These are phyloP conservation scores for Arizona elegans DNA, from an alignment of 2,113 vertebrate species.

Conservation along the genomic window DNA sequence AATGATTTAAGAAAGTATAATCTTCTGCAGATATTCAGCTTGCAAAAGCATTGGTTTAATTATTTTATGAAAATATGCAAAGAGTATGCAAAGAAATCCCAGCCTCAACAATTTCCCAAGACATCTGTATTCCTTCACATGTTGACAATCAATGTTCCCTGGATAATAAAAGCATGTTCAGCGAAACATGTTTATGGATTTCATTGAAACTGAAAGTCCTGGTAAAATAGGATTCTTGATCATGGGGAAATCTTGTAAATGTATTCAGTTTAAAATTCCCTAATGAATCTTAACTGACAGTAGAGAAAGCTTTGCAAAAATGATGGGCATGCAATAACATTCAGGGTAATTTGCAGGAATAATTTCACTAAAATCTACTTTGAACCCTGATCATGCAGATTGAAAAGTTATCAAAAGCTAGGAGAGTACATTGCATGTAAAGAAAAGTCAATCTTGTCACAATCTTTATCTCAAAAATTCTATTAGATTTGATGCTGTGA, in stretches of 20 bases:
- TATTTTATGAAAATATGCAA: not conserved
- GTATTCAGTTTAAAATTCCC: not conserved
- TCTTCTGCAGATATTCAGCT: not conserved
- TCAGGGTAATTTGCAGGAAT: not conserved
- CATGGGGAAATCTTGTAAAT: not conserved
- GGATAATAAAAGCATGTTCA: not conserved
- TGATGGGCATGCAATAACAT: not conserved
- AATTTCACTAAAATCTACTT: not conserved
- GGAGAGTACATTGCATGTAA: not conserved
- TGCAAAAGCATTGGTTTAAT: not conserved
- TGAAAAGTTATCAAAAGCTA: not conserved
- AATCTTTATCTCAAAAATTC: not conserved
- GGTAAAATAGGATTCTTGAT: not conserved
- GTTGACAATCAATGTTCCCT: not conserved
- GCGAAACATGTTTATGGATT: not conserved
- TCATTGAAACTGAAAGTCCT: not conserved
- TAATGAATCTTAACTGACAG: not conserved
- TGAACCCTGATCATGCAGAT: not conserved
- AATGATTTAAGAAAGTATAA: not conserved
- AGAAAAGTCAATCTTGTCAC: not conserved
- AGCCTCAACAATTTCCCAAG: not conserved
- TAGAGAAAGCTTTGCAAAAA: not conserved
- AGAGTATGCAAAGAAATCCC: not conserved
- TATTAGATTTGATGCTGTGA: not conserved
- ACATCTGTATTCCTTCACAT: not conserved